Percentiles rank a stretch among this genome's conserved stretches.
Conservation (phyloP, 2,888 invertebrate species). For the Meloe dianella region DNA sequence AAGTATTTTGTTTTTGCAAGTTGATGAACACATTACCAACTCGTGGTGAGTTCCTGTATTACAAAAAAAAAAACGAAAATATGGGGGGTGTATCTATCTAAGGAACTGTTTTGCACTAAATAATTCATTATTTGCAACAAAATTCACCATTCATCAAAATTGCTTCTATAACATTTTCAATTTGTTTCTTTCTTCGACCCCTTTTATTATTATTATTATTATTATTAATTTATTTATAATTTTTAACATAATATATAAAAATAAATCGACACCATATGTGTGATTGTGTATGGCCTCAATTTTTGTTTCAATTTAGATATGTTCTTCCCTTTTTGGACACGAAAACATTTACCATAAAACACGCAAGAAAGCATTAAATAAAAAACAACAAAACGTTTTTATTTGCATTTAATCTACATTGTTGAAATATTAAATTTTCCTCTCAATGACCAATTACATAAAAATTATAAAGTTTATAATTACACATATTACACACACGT, state of each 20-base stretch:
- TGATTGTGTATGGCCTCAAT: background rate
- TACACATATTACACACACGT: background rate
- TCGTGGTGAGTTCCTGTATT: conserved; percentile 51
- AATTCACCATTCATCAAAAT: background rate
- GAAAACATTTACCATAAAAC: background rate
- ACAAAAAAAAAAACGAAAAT: conserved; percentile 32
- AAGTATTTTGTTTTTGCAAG: conserved; percentile 54
- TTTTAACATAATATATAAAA: background rate
- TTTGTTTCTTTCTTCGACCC: too few species aligned
- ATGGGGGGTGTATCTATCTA: background rate
- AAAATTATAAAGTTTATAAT: background rate
- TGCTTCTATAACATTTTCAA: background rate
- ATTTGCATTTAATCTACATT: background rate
- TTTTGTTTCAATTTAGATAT: too few species aligned
- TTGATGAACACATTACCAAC: conserved; percentile 55
- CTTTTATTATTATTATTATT: too few species aligned
- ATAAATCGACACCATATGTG: background rate
- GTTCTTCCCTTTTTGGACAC: conserved; percentile 1
- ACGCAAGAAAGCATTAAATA: background rate
- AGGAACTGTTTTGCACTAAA: background rate
- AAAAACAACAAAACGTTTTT: background rate
- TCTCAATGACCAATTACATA: background rate
- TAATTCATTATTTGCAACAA: background rate
- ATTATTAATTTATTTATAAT: background rate
- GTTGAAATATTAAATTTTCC: background rate